phyloP scores from a whole-genome alignment of 2,797 vertebrate species.

The Allobates femoralis region DNA sequence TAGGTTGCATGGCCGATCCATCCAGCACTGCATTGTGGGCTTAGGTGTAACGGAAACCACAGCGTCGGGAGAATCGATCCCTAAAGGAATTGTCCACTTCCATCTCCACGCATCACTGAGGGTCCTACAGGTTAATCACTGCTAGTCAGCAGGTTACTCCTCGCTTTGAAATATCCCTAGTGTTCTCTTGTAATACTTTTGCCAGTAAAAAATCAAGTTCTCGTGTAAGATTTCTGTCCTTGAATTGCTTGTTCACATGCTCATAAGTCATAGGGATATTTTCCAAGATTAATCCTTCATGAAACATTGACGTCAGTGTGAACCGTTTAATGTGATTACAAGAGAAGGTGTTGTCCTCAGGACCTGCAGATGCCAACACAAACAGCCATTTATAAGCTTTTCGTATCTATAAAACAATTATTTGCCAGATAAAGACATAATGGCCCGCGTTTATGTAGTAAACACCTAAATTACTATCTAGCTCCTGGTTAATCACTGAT shows the following conservation, averaged over 20 bases:
- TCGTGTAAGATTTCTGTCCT: not conserved
- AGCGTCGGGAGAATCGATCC: no score
- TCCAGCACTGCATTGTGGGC: no score
- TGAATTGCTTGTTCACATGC: not conserved
- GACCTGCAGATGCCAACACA: not conserved
- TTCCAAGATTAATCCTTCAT: not conserved
- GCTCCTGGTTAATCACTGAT: not conserved
- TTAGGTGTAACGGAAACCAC: no score
- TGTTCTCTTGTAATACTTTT: not conserved
- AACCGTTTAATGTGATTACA: not conserved
- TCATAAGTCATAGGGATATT: not conserved
- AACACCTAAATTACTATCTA: not conserved
- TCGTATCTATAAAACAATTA: constrained; percentile 5
- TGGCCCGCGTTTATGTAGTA: not conserved
- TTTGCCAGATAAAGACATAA: constrained; percentile 10
- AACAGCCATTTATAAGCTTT: constrained; percentile 17
- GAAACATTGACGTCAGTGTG: not conserved
- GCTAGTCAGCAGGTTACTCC: no score
- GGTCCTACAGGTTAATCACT: no score
- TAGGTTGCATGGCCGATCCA: no score
- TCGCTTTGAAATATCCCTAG: no score
- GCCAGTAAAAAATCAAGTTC: not conserved
- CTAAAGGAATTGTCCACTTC: no score
- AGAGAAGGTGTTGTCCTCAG: not conserved
- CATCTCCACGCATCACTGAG: no score